These are phyloP conservation scores for Remorina albescens DNA, from an alignment of 2,797 vertebrate species.

Conservation along the genomic window DNA sequence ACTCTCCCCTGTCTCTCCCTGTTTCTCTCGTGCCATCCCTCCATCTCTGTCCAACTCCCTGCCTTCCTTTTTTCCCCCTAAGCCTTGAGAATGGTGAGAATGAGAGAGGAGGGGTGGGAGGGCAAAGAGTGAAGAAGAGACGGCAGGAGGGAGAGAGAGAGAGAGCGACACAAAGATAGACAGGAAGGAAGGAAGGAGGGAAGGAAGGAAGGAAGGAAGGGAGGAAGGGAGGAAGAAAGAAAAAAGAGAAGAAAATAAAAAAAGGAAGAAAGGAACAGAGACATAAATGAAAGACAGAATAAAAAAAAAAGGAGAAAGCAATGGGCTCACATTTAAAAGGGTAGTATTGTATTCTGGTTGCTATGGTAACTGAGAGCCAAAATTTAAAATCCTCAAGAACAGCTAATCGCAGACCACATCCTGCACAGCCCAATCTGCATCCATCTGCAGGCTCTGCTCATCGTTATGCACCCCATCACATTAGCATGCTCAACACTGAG, in stretches of 20 bases:
- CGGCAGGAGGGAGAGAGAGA: slow-evolving; percentile 1
- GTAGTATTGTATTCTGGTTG: slow-evolving; percentile 82
- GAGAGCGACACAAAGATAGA: slow-evolving; percentile 13
- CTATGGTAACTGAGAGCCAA: slow-evolving; percentile 82
- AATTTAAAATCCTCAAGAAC: slow-evolving; percentile 80
- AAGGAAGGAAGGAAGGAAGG: neutral
- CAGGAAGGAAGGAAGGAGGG: slow-evolving; percentile 6
- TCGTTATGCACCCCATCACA: slow-evolving; percentile 57
- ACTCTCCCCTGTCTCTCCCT: slow-evolving; percentile 70
- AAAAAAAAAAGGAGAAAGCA: slow-evolving; percentile 39
- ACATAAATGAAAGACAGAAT: neutral
- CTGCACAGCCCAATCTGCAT: slow-evolving; percentile 70
- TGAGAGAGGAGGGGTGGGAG: slow-evolving; percentile 63
- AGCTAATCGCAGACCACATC: slow-evolving; percentile 76
- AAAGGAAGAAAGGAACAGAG: neutral
- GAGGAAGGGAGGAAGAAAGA: neutral
- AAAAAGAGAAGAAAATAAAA: neutral
- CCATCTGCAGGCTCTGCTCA: slow-evolving; percentile 70
- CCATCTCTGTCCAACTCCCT: slow-evolving; percentile 69
- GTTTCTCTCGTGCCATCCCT: slow-evolving; percentile 60
- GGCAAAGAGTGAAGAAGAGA: slow-evolving; percentile 55
- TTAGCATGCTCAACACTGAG: slow-evolving; percentile 68
- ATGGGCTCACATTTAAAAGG: slow-evolving; percentile 76
- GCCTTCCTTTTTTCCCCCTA: slow-evolving; percentile 18
- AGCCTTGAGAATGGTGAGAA: slow-evolving; percentile 77